Percentiles rank a stretch among this genome's conserved stretches.
phyloP scores from a whole-genome alignment of 37 sponge, comb jelly and placozoan genomes.

The Lycopodina hypogea region DNA sequence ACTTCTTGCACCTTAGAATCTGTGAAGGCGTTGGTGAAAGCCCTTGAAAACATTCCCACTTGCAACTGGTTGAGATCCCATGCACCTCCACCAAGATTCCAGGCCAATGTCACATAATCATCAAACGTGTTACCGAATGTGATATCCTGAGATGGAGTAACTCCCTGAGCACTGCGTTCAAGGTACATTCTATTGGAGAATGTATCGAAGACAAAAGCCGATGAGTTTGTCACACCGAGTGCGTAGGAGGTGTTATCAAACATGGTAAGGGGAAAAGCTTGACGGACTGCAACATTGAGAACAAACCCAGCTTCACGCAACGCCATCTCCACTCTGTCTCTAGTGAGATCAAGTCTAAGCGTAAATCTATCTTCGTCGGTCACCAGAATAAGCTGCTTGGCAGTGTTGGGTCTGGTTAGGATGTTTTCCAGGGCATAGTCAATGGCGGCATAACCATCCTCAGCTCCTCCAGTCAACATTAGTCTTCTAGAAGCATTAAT shows the following conservation, averaged over 20 bases:
- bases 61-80: conserved; percentile 73
- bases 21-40: conserved; percentile 71
- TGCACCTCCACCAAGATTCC: conserved; percentile 48
- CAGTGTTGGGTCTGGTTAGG: conserved; percentile 29
- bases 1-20: conserved; percentile 68
- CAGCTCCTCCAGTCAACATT: conserved; percentile 38
- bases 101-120: conserved; percentile 76
- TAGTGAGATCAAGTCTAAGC: conserved; percentile 26
- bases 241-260: not conserved
- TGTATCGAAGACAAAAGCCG: conserved; percentile 38
- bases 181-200: conserved; percentile 4
- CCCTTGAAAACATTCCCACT: conserved; percentile 20
- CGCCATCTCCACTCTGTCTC: conserved; percentile 18
- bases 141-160: not conserved
- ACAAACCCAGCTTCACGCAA: conserved; percentile 20
- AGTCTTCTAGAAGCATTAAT: conserved; percentile 24
- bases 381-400: conserved; percentile 57
- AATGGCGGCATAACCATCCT: conserved; percentile 84
- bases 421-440: conserved; percentile 38
- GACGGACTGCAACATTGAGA: conserved; percentile 67
- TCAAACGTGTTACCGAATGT: conserved; percentile 52
- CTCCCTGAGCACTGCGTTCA: not conserved
- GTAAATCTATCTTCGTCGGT: conserved; percentile 76
- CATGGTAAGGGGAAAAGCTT: conserved; percentile 25
- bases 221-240: conserved; percentile 31